Base-by-base conservation (phyloP, 2,888 invertebrate species). In the Parthenolecanium corni region DNA sequence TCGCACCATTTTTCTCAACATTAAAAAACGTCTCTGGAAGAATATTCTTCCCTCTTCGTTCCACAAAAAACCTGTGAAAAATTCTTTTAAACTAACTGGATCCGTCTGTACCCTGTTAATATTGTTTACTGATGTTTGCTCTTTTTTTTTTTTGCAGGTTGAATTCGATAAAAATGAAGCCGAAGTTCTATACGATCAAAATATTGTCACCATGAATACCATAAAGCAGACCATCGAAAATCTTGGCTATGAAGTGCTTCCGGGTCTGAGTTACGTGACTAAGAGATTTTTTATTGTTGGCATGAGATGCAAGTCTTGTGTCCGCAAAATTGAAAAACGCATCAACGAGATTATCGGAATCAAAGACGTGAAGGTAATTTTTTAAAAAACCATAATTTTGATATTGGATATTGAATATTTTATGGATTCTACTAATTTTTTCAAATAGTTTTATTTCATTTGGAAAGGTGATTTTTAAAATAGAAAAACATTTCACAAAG, bases 251-350 rank as follows among this genome's bases (percentile, higher is more conserved):
- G 44, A 63, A 44, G 46, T 92, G 73, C 85, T 86, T 52, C 82
- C 81, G 65, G 71, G 81, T 72, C 67, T 80, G 67, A 56, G 65
- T 3, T 52, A 58, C n/a, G 42, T 52, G 16, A 62, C 57, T 20
- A 44, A 62, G 9, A 44, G 52, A 42, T 52, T 68, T 24, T 51
- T 64, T 46, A 68, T 75, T 25, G 68, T 71, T 47, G 79, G 79
- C 25, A 79, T 79, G 79, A 91, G 88, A 62, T 95, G 94, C 71
- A 84, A 86, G 74, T 89, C 89, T 36, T 96, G 95, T 74, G 94
- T 94, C 42, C 79, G 79, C 58, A 88, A 83, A 71, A 93, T 96
- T 62, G 85, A 93, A 73, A 18, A 44, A 4, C 42, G 52, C 31
- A 44, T 66, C 52, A 16, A 14, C 42, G 76, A 79, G 53, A 79